Base-by-base conservation (phyloP, 2,797 vertebrate genomes). In the Acipenser transmontanus region DNA sequence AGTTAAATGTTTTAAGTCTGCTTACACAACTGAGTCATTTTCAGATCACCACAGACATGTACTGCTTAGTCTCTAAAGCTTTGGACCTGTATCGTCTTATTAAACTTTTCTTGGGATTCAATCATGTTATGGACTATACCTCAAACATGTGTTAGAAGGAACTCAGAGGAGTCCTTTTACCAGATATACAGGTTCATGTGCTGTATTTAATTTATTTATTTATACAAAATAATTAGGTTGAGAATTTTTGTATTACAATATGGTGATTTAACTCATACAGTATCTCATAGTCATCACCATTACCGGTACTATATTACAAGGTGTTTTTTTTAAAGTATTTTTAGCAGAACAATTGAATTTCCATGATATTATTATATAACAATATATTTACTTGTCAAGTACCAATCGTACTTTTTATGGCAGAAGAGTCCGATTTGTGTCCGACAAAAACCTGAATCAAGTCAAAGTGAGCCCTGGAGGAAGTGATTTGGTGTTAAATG, bases 401-500 rank as follows among this genome's bases (percentile, higher is more conserved):
- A 34, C 20, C 20, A 34, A 34, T 1, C 20, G 34, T 4, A 34
- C 4, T 34, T 34, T 34, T 34, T 34, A 34, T 34, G 34, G 34
- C 34, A 34, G 34, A 34, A 34, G 34, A 3, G 34, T 4, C 34
- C 4, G 34, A 34, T 34, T 34, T 68, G 65, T 68, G 54, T 65
- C 67, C 62, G 7, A 49, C 50, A 34, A 71, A 74, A 57, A 76
- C 70, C 68, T 59, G 48, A 59, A 63, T 63, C 52, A 68, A 69
- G 77, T 79, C 78, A 77, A 72, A 64, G 62, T 63, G 71, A 66
- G 74, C 80, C 73, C 78, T 81, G 80, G 73, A 87, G 89, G 89
- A 92, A 90, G 87, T 86, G 87, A 88, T 88, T 89, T 90, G 85
- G 89, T 88, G 82, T 81, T 85, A 87, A 91, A 89, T 85, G 87